phyloP scores from a whole-genome alignment of 1,140 invertebrate genomes.

The Macrotrachela quadricornifera region DNA sequence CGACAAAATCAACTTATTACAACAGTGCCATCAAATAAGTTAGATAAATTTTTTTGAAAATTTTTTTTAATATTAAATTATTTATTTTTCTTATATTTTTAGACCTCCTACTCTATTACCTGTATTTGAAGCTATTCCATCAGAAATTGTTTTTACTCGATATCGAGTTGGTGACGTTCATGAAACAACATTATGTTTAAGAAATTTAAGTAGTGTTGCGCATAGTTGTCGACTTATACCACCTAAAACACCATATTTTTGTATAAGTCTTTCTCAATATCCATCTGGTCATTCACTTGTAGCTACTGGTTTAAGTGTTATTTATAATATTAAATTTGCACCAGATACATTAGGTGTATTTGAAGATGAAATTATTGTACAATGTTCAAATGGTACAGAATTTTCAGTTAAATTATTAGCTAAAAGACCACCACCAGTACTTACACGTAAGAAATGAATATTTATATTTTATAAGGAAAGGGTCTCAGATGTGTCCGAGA shows the following conservation, averaged over 20 bases:
- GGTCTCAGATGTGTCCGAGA: no score
- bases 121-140: conserved; percentile 21
- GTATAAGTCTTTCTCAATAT: conserved; percentile 29
- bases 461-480: no score
- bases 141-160: conserved; percentile 19
- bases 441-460: not conserved
- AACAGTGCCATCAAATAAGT: no score
- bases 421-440: conserved; percentile 1
- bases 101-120: no score
- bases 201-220: conserved; percentile 25
- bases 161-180: conserved; percentile 28
- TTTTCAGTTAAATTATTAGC: not conserved
- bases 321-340: conserved; percentile 24
- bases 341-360: conserved; percentile 26
- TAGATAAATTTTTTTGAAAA: no score
- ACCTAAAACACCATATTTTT: conserved; percentile 21
- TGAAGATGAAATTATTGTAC: conserved; percentile 23
- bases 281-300: conserved; percentile 27
- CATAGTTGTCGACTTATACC: conserved; percentile 23
- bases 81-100: no score
- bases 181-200: conserved; percentile 25
- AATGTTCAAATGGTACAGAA: conserved; percentile 10
- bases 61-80: no score
- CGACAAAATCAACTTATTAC: no score
- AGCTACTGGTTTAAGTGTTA: conserved; percentile 27